A percentile compares a stretch with the other conserved stretches of the same genome.
Conservation (phyloP, 1,140 invertebrate species). For the Charaxes varanes region DNA sequence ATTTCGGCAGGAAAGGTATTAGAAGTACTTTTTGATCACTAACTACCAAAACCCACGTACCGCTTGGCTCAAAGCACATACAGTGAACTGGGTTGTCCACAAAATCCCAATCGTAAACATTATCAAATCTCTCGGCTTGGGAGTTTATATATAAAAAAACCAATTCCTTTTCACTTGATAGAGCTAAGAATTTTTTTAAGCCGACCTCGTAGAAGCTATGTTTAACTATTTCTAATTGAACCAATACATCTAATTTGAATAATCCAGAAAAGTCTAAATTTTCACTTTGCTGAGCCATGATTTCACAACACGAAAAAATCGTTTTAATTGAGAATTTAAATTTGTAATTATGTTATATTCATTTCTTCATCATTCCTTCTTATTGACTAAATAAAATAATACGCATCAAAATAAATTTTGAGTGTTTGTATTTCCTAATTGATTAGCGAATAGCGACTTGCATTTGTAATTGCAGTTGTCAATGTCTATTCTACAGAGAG, state of each 20-base stretch:
- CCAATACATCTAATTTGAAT: conserved; percentile 60
- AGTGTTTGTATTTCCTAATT: too few species aligned
- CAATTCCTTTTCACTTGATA: conserved; percentile 58
- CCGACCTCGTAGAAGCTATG: conserved; percentile 65
- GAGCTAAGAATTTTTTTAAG: conserved; percentile 53
- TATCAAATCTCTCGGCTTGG: conserved; percentile 45
- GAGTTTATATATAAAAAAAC: conserved; percentile 58
- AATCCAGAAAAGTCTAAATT: conserved; percentile 39
- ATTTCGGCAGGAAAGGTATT: conserved; percentile 55
- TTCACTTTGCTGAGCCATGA: conserved; percentile 39
- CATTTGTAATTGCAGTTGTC: too few species aligned
- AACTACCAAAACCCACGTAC: conserved; percentile 60
- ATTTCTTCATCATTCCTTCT: too few species aligned
- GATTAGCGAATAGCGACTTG: too few species aligned
- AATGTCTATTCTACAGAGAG: too few species aligned
- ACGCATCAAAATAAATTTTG: too few species aligned
- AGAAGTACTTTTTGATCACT: conserved; percentile 59
- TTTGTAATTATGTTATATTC: too few species aligned
- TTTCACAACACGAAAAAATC: too few species aligned
- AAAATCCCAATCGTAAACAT: conserved; percentile 63
- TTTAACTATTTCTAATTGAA: conserved; percentile 49
- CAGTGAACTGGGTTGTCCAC: conserved; percentile 59
- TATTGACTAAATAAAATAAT: too few species aligned
- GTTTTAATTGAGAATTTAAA: too few species aligned
- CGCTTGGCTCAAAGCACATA: conserved; percentile 66